Base-by-base conservation (phyloP, 2,888 invertebrate species). In the Epirrhoe tristata region DNA sequence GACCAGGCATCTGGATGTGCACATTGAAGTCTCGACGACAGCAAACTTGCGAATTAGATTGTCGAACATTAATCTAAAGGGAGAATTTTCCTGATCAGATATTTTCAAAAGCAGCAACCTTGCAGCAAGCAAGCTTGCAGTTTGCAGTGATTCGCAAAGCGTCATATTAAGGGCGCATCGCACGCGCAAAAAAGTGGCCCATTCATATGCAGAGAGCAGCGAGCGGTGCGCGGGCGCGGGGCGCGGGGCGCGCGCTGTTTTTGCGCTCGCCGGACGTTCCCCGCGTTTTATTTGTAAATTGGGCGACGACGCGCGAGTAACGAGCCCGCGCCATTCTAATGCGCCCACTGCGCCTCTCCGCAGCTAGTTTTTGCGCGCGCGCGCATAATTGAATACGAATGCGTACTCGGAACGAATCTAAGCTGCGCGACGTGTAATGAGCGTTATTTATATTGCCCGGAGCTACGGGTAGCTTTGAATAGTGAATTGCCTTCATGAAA, bases 231-330 rank as follows among this genome's bases (percentile, higher is more conserved):
- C 14, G 56, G 54, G 61, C 7, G 58, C 14, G 17, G 84, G 61
- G 66, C 16, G 63, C 55, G 51, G 56, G 16, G 53, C 60, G 62
- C 52, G 88, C 86, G 89, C 84, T 84, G 88, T 92, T 92, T 91
- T 92, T 91, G 90, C 85, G 67, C 75, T 48, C 78, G 87, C 86
- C 91, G 89, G 92, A 91, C 91, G 91, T 90, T 89, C 90, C 88
- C 85, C 84, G 89, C 86, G 90, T 88, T 90, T 90, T 91, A 89
- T 91, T 90, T 93, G 91, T 91, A 91, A 91, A 90, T 92, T 90
- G 92, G 90, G 89, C 85, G 80, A 75, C 74, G 72, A 65, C 72
- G 73, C 71, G 76, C 76, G 72, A 71, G 74, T 74, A 76, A 76
- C 74, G 73, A 73, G 79, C 77, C 77, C 75, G 77, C 77, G 84